These are phyloP conservation scores for Neogale vison DNA, from an alignment of 2,113 vertebrate species.

Conservation along the genomic window DNA sequence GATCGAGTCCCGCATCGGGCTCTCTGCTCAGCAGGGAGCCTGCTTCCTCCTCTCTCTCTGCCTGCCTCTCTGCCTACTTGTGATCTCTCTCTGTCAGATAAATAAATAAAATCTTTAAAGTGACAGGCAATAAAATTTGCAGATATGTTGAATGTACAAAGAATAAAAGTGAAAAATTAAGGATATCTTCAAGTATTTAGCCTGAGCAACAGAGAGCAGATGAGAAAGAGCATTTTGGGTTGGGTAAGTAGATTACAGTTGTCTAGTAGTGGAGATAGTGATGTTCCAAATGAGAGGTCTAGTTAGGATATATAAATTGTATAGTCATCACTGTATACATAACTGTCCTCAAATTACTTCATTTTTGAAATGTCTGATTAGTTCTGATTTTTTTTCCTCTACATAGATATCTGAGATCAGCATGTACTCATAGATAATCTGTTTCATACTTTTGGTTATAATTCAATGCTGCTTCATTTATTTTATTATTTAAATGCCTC, in stretches of 20 bases:
- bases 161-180: background rate
- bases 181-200: background rate
- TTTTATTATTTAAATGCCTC: background rate
- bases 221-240: background rate
- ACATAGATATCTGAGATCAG: background rate
- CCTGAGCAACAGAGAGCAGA: background rate
- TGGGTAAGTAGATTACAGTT: background rate
- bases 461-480: background rate
- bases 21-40: too few species aligned
- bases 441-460: background rate
- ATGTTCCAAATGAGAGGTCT: background rate
- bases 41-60: too few species aligned
- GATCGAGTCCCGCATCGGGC: too few species aligned
- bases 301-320: background rate
- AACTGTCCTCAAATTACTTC: background rate
- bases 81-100: too few species aligned
- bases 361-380: background rate
- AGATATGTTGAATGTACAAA: background rate
- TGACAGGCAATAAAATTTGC: background rate
- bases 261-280: background rate
- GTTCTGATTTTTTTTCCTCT: background rate
- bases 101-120: too few species aligned
- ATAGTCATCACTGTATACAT: background rate
- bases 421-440: background rate
- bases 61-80: too few species aligned